Evolutionary conservation across 2,888 invertebrate species (phyloP).

Genomic region (Plutella xylostella): DNA sequence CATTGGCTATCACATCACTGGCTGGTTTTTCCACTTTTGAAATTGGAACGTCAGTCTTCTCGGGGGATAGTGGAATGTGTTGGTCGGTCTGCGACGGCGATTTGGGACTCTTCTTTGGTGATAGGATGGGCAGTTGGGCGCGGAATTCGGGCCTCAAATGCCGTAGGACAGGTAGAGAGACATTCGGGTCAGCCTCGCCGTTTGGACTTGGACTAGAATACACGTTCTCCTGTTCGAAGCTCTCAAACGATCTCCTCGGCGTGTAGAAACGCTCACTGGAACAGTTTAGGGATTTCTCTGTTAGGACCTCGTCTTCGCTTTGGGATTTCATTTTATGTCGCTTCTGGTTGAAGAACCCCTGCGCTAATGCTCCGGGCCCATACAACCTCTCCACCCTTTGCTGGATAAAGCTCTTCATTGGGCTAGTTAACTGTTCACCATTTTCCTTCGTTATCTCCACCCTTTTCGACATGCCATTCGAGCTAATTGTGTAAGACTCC

Average conservation of each 20-base stretch:
- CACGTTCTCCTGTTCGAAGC: slow-evolving; percentile 31
- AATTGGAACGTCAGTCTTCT: slow-evolving; percentile 32
- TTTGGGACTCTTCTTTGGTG: slow-evolving; percentile 65
- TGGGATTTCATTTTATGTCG: slow-evolving; percentile 57
- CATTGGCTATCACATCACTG: slow-evolving; percentile 33
- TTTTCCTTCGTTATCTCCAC: slow-evolving; percentile 63
- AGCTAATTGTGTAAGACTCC: slow-evolving; percentile 54
- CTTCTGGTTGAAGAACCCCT: slow-evolving; percentile 82
- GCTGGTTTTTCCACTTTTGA: slow-evolving; percentile 14
- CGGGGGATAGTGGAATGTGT: slow-evolving; percentile 37
- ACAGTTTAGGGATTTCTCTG: slow-evolving; percentile 51
- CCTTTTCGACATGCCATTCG: slow-evolving; percentile 54
- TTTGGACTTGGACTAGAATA: slow-evolving; percentile 40
- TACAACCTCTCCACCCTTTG: slow-evolving; percentile 90
- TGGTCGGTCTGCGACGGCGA: slow-evolving; percentile 39
- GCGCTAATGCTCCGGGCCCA: slow-evolving; percentile 88
- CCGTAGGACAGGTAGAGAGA: slow-evolving; percentile 79
- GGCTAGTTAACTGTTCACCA: slow-evolving; percentile 55
- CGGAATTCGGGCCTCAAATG: slow-evolving; percentile 88
- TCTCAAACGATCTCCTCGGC: slow-evolving; percentile 34
- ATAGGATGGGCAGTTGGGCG: slow-evolving; percentile 81
- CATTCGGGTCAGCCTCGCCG: slow-evolving; percentile 31
- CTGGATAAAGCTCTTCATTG: slow-evolving; percentile 84
- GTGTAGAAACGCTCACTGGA: slow-evolving; percentile 38
- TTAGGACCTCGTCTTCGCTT: slow-evolving; percentile 48